phyloP scores from a whole-genome alignment of 1,140 invertebrate species.

The Zaprionus tsacasi region DNA sequence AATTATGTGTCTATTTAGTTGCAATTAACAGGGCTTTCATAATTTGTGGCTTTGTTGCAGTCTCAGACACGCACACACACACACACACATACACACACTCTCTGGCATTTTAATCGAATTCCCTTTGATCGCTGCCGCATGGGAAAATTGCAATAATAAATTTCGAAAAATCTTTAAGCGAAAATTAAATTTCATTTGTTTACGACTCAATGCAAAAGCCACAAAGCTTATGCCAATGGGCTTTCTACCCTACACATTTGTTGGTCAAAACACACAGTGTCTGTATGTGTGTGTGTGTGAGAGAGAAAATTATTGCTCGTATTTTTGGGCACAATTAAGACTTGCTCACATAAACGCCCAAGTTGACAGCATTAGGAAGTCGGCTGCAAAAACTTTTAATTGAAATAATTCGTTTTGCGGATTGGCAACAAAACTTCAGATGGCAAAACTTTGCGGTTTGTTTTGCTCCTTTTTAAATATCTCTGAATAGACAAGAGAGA shows the following conservation, averaged over 20 bases:
- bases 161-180: slow-evolving; percentile 67
- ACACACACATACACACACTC: slow-evolving; percentile 1
- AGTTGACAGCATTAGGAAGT: slow-evolving; percentile 78
- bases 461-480: slow-evolving; percentile 23
- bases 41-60: slow-evolving; percentile 45
- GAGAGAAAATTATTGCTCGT: slow-evolving; percentile 59
- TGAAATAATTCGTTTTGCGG: slow-evolving; percentile 76
- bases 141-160: slow-evolving; percentile 58
- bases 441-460: slow-evolving; percentile 41
- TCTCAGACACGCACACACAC: not conserved
- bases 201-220: slow-evolving; percentile 76
- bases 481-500: not conserved
- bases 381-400: slow-evolving; percentile 72
- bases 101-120: slow-evolving; percentile 21
- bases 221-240: slow-evolving; percentile 71
- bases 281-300: slow-evolving; percentile 2
- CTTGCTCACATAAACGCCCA: slow-evolving; percentile 74
- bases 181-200: slow-evolving; percentile 80
- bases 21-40: slow-evolving; percentile 39
- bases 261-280: slow-evolving; percentile 14
- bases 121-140: slow-evolving; percentile 30
- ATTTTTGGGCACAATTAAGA: slow-evolving; percentile 77
- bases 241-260: slow-evolving; percentile 51
- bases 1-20: slow-evolving; percentile 9
- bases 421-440: slow-evolving; percentile 27